Evolutionary conservation across 2,888 invertebrate species (phyloP), one percentile per base, ranked within the genome.

Genomic region (Amiota minor): DNA sequence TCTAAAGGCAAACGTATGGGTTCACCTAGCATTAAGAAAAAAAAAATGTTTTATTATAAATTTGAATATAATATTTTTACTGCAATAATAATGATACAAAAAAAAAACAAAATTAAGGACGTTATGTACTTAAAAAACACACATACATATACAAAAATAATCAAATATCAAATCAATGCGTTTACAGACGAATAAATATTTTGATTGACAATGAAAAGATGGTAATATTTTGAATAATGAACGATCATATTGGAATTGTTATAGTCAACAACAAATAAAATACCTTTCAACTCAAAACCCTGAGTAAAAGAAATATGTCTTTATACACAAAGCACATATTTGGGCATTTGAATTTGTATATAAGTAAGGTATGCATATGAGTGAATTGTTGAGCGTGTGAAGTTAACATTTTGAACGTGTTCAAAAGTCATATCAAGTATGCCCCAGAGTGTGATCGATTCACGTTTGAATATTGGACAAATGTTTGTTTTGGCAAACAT

Each of bases 1-100:
- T 89, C 89, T 81, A 89, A 78, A 16, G 89, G 89, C 75, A 89
- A 81, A 72, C 89, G 89, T 71, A 89, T 89, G 77, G 89, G 89
- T 88, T 89, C 89, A 86, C 89, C 89, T 89, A 80, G 70, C 68
- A 71, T 70, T 71, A 76, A 72, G 49, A 72, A 73, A 18, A 14
- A 23, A 45, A 3, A 59, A 61, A 23, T 6, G 2, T 35, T 35
- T 35, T 35, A 35, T 35, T 35, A 4, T 35, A 53, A 14, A 8
- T 53, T 1, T 10, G 6, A 53, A 53, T 3, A 9, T 35, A 23
- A 11, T 14, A 2, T 16, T 16, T 16, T 35, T 16, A 16, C 46
- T 18, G 16, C 74, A 65, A 70, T 35, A 74, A 76, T 56, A 9
- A 49, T 49, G 49, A 49, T 49, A 9, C 12, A 23, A 23, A 23